A percentile compares a stretch with the other conserved stretches of the same genome.
phyloP scores from a whole-genome alignment of 2,888 invertebrate genomes.

The Phanerotoma sp. region DNA sequence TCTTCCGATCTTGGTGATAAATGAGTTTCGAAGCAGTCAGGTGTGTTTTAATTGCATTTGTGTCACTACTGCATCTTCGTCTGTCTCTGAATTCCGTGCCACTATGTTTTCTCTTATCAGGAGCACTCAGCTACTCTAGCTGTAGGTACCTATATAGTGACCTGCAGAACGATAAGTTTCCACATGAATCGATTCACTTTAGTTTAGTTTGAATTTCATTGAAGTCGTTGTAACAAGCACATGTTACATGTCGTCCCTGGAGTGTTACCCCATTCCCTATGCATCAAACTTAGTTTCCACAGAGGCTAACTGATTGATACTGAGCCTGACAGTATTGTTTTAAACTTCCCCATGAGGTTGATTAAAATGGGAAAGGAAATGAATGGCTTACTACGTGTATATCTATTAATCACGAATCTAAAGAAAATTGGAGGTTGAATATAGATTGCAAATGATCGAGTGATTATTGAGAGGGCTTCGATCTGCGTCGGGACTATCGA shows the following conservation, averaged over 20 bases:
- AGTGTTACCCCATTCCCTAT: neutral
- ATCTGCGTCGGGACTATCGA: slow-evolving; percentile 28
- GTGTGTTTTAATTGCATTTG: slow-evolving; percentile 32
- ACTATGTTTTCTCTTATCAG: slow-evolving; percentile 8
- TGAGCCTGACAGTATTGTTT: slow-evolving; percentile 8
- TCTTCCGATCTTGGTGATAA: too few species aligned
- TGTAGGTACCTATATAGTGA: neutral
- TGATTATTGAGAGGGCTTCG: slow-evolving; percentile 7
- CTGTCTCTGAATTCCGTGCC: neutral
- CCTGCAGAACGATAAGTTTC: slow-evolving; percentile 5
- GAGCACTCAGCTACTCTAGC: neutral
- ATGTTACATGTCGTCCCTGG: slow-evolving; percentile 5
- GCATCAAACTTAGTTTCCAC: slow-evolving; percentile 5
- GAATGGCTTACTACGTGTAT: neutral
- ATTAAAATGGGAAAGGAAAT: neutral
- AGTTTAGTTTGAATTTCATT: slow-evolving; percentile 6
- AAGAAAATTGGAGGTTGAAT: slow-evolving; percentile 1
- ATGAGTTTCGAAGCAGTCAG: slow-evolving; percentile 22
- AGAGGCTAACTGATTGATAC: slow-evolving; percentile 8
- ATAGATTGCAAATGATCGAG: slow-evolving; percentile 9
- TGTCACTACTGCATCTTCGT: slow-evolving; percentile 8
- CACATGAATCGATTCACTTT: slow-evolving; percentile 7
- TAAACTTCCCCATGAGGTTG: slow-evolving; percentile 1
- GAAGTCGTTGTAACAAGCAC: slow-evolving; percentile 8
- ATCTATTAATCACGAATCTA: neutral